Evolutionary conservation across 2,797 vertebrate species (phyloP), one percentile per base, ranked within the genome.

Genomic region (Sardinella longiceps): DNA sequence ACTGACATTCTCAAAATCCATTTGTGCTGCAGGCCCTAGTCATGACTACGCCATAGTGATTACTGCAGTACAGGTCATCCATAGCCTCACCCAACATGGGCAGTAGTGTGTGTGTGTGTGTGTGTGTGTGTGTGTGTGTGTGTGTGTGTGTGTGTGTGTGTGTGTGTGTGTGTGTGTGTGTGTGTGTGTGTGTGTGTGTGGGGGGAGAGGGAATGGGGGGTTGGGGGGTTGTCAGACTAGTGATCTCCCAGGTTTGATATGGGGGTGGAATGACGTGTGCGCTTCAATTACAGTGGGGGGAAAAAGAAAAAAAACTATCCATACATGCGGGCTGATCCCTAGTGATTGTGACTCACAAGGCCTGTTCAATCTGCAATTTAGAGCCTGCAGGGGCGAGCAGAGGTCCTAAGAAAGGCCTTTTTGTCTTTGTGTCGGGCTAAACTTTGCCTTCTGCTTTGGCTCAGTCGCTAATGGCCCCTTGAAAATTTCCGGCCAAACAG

Each of bases 401-500:
- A 5, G 60, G 60, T 28, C 25, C 30, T 14, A 66, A 66, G 60
- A 66, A 66, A 30, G 60, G 3, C 2, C 25, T 66, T 66, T 66
- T 63, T 63, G 60, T 63, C 23, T 25, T 10, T 11, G 58, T 2
- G 23, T 63, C 12, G 11, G 60, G 28, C 60, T 14, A 66, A 33
- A 33, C 1, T 28, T 33, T 11, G 12, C 25, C 60, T 15, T 74
- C 66, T 74, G 66, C 66, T 74, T 74, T 20, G 37, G 30, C 66
- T 74, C 66, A 74, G 66, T 5, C 33, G 7, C 30, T 74, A 74
- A 74, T 74, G 66, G 66, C 33, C 66, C 30, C 66, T 39, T 39
- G 66, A 39, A 74, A 6, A 39, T 74, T 74, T 74, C 66, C 33
- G 66, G 66, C 66, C 66, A 74, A 74, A 74, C 33, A 74, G 9